Percentiles rank a stretch among this genome's conserved stretches.
Evolutionary conservation across 2,113 vertebrate species (phyloP).

Genomic region (Mus pahari): DNA sequence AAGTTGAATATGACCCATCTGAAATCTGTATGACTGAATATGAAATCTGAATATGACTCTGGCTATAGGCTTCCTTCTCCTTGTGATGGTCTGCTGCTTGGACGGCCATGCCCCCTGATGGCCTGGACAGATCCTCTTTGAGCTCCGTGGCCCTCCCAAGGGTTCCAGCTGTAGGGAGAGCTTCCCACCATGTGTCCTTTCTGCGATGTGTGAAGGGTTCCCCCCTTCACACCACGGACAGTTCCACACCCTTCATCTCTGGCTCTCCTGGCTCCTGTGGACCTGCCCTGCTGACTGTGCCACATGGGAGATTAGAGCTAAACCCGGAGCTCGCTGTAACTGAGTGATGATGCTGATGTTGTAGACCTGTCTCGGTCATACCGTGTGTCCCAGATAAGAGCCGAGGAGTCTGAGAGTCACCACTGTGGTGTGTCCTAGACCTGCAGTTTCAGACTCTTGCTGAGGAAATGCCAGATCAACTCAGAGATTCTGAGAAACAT

Average conservation of each 20-base stretch:
- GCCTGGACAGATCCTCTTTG: not conserved
- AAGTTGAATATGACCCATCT: not conserved
- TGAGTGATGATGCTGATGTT: not conserved
- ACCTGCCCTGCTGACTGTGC: not conserved
- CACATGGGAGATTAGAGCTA: not conserved
- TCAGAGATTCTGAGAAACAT: not conserved
- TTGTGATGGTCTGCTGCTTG: not conserved
- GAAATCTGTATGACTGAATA: too few species aligned
- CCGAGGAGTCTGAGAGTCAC: accelerated
- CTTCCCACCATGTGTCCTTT: not conserved
- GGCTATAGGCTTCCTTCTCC: not conserved
- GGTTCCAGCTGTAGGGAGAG: not conserved
- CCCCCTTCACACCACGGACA: not conserved
- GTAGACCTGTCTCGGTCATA: not conserved
- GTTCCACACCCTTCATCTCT: not conserved
- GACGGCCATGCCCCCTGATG: not conserved
- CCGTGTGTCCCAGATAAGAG: accelerated
- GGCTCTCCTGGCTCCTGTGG: not conserved
- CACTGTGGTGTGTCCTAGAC: not conserved
- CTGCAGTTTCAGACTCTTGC: not conserved
- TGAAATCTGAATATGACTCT: too few species aligned
- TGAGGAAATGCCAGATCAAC: not conserved
- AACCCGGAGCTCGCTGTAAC: too few species aligned
- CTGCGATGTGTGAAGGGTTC: too few species aligned
- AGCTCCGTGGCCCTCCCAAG: not conserved